Evolutionary conservation across 2,888 invertebrate genomes (phyloP), one percentile per base, ranked within the genome.

Genomic region (Galeopsomyia nigrocyanea): DNA sequence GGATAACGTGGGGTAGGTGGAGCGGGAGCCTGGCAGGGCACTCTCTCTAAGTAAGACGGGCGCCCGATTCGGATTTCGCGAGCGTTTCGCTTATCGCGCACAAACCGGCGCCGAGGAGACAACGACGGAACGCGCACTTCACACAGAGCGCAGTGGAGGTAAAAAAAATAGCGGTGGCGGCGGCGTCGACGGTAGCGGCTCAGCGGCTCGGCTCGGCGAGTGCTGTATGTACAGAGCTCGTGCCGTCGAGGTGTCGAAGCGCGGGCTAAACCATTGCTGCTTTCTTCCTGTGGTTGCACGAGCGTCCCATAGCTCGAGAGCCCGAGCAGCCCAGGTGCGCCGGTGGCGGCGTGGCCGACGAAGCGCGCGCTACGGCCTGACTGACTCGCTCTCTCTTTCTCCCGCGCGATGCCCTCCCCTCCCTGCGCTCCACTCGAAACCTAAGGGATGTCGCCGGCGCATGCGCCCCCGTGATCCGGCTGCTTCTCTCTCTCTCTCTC

Each of bases 351-450:
- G 84, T 82, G 85, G 84, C 84, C 83, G 82, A 83, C 86, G 80
- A 84, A 84, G 83, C 86, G 86, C 85, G 86, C 85, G 86, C 84
- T 82, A 83, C 85, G 86, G 85, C 86, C 81, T 84, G 85, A 86
- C 86, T 86, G 86, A 85, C 83, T 85, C 83, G 83, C 84, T 68
- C 84, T 84, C 83, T 82, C 81, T 39, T 39, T 39, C 81, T 80
- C 83, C 81, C 81, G 78, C 78, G 75, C 71, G 78, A 73, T 75
- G 68, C 77, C 74, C 76, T 73, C 21, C 60, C 66, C 63, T 73
- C 76, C 76, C 75, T 62, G 65, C 62, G 57, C 71, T 46, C 39
- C 22, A 13, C 63, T 62, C 50, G 22, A 71, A 70, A 71, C 68
- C 46, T 64, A 60, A 47, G 69, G 70, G 66, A 46, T 26, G 51